Evolutionary conservation across 1,140 invertebrate genomes (phyloP), one percentile per base, ranked within the genome.

Genomic region (Hermetia illucens): DNA sequence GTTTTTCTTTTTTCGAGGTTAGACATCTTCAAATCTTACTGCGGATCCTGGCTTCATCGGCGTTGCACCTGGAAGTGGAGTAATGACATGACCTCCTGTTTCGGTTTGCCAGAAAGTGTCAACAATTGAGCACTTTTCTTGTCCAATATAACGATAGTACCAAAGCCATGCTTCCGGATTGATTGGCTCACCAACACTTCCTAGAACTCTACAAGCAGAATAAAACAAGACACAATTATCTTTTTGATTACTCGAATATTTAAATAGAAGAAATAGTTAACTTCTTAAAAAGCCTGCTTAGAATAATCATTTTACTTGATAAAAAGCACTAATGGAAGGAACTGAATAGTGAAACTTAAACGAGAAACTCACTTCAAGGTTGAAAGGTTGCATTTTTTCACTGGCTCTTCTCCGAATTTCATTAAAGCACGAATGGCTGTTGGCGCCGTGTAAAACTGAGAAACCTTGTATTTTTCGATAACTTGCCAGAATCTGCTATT

Each of bases 61-160:
- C 8, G 89, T 94, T 10, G 83, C 87, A 21, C 90, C 92, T 18
- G 95, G 95, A 19, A 98, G 61, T 20, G 92, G 88, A 29, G 93
- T 95, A 2, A 98, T 73, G 2, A 97, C 86, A 65, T 91, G 86
- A 2, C 87, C 86, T 8, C 92, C 93, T 17, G 94, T 98, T 70
- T 98, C 94, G 2, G 95, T 98, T 64, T 98, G 94, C 93, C 94
- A 98, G 63, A 94, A 99, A 2, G 95, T 99, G 53, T 99, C 95
- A 0, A 89, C 87, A 53, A 98, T 89, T 33, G 90, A 86, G 56
- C 83, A 86, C 39, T 72, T 76, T 33, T 74, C 72, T 37, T 76
- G 69, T 4, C 93, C 93, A 2, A 97, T 77, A 4, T 86, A 54
- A 44, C 78, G 76, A 61, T 96, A 82, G 61, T 95, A 96, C 95